Conservation (phyloP, 2,888 invertebrate genomes). For the Ormia ochracea region DNA sequence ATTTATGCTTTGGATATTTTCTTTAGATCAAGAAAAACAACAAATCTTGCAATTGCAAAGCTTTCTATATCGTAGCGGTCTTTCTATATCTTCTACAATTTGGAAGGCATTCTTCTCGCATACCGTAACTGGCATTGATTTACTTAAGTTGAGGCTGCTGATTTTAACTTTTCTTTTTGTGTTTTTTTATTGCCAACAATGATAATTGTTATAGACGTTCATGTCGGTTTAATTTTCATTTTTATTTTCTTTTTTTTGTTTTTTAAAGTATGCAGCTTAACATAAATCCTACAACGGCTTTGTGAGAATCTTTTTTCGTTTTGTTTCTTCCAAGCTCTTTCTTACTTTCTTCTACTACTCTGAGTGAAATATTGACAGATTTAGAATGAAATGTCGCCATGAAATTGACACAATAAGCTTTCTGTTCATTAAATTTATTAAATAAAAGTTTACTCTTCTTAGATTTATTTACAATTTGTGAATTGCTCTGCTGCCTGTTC, state of each 20-base stretch:
- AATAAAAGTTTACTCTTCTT: too few relatives aligned
- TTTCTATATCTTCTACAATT: not conserved
- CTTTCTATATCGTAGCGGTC: too few relatives aligned
- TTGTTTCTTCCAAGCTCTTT: too few relatives aligned
- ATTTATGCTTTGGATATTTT: conserved; percentile 52
- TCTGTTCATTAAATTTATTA: not conserved
- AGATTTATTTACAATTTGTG: too few relatives aligned
- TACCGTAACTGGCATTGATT: conserved; percentile 14
- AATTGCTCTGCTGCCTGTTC: too few relatives aligned
- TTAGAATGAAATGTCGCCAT: conserved; percentile 19
- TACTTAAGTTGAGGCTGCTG: conserved; percentile 9
- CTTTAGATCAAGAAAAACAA: too few relatives aligned
- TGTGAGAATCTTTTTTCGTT: not conserved
- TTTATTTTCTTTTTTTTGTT: too few relatives aligned
- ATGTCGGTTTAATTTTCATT: not conserved
- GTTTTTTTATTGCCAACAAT: conserved; percentile 50
- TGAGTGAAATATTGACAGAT: conserved; percentile 23
- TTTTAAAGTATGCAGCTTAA: not conserved
- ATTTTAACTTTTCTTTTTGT: conserved; percentile 30
- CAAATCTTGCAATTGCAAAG: not conserved
- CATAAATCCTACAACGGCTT: conserved; percentile 15
- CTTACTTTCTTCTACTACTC: not conserved
- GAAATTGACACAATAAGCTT: not conserved
- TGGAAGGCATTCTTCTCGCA: too few relatives aligned
- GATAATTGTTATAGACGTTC: conserved; percentile 57